Conservation (phyloP, 2,113 vertebrate genomes). For the Prolemur simus region DNA sequence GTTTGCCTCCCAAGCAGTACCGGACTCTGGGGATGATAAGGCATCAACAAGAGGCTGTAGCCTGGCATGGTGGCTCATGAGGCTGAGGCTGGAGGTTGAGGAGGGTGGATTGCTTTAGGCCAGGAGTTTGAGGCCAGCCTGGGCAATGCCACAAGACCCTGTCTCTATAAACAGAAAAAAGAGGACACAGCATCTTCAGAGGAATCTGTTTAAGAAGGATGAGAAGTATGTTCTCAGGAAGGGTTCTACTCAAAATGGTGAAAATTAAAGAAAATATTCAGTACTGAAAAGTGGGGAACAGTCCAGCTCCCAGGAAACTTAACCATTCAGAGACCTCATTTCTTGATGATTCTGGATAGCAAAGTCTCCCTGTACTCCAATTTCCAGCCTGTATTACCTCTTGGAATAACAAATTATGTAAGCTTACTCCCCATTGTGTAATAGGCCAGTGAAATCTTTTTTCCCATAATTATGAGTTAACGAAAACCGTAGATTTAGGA, state of each 20-base stretch:
- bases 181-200: neutral
- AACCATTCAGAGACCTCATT: conserved; percentile 8
- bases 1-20: neutral
- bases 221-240: conserved; percentile 30
- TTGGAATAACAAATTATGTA: conserved; percentile 49
- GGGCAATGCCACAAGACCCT: neutral
- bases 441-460: neutral
- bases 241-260: conserved; percentile 22
- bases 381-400: conserved; percentile 23
- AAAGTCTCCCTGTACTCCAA: neutral
- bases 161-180: neutral
- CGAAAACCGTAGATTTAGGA: conserved; percentile 46
- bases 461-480: conserved; percentile 35
- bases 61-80: too few species aligned
- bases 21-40: neutral
- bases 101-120: neutral
- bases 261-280: conserved; percentile 4
- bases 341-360: conserved; percentile 18
- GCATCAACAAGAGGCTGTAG: neutral
- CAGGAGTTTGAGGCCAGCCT: neutral
- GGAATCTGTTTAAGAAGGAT: conserved; percentile 25
- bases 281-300: neutral
- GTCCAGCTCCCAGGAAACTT: neutral
- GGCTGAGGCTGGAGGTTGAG: neutral
- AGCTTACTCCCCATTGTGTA: conserved; percentile 42